Percentiles rank a stretch among this genome's conserved stretches.
Conservation (phyloP, 1,140 invertebrate species). For the Apocrypta bakeri region DNA sequence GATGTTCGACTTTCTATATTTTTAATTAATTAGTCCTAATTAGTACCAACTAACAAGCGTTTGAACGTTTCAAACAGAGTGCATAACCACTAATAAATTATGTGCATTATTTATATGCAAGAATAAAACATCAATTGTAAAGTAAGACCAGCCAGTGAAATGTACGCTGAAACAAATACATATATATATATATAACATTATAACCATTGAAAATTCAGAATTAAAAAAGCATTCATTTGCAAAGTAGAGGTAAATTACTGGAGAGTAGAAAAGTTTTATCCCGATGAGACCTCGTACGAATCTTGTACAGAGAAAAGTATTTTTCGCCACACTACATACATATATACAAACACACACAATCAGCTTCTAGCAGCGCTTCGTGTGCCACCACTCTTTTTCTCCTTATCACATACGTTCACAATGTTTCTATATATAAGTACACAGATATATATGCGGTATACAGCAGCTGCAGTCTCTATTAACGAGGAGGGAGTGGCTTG, state of each 20-base stretch:
- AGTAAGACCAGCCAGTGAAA: too few relatives aligned
- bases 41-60: too few relatives aligned
- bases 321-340: background rate
- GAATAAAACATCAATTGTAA: too few relatives aligned
- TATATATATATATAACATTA: too few relatives aligned
- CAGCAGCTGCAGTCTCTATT: conserved; percentile 58
- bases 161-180: too few relatives aligned
- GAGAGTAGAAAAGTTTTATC: background rate
- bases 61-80: too few relatives aligned
- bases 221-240: background rate
- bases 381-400: background rate
- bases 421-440: background rate
- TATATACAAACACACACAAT: background rate
- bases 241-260: background rate
- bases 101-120: too few relatives aligned
- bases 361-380: too few relatives aligned
- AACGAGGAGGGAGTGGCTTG: conserved; percentile 69
- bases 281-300: background rate
- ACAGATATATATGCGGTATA: background rate
- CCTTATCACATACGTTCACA: background rate
- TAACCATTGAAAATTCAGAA: background rate
- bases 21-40: too few relatives aligned
- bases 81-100: too few relatives aligned
- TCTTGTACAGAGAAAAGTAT: background rate
- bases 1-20: too few relatives aligned